phyloP scores from a whole-genome alignment of 2,797 vertebrate species.

The Microchirus variegatus region DNA sequence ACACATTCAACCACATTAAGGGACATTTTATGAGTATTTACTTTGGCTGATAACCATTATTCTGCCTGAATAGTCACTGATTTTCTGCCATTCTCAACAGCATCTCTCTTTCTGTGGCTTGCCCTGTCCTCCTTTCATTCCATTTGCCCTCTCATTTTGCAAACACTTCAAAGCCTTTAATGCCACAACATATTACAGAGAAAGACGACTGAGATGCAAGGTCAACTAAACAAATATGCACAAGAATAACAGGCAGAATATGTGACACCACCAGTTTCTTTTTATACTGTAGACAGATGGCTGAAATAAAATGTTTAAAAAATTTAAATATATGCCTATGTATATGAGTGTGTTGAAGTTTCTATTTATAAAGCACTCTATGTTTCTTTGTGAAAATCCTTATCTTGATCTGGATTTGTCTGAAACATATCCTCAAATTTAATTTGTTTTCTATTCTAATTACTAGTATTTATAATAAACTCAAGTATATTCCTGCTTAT shows the following conservation, averaged over 20 bases:
- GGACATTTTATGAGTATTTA: slow-evolving; percentile 45
- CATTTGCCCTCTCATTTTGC: slow-evolving; percentile 3
- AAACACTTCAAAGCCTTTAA: slow-evolving; percentile 10
- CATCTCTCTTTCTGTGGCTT: neutral
- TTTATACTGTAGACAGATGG: too few relatives aligned
- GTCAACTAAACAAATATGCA: slow-evolving; percentile 16
- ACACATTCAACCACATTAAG: slow-evolving; percentile 52
- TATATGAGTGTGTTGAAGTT: too few relatives aligned
- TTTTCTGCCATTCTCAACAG: slow-evolving; percentile 17
- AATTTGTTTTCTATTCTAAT: too few relatives aligned
- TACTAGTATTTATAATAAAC: too few relatives aligned
- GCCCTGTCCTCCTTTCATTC: neutral
- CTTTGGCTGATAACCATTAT: slow-evolving; percentile 17
- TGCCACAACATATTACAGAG: neutral
- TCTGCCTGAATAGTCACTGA: slow-evolving; percentile 6
- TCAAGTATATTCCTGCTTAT: too few relatives aligned
- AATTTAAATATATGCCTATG: too few relatives aligned
- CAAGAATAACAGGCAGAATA: slow-evolving; percentile 3
- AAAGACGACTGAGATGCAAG: slow-evolving; percentile 19
- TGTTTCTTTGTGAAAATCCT: too few relatives aligned
- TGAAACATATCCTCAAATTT: too few relatives aligned
- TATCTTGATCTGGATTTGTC: too few relatives aligned
- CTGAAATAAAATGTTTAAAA: too few relatives aligned
- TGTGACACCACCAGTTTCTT: neutral
- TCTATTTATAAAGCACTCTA: too few relatives aligned